Base-by-base conservation (phyloP, 2,888 invertebrate genomes). In the Archips xylosteana region DNA sequence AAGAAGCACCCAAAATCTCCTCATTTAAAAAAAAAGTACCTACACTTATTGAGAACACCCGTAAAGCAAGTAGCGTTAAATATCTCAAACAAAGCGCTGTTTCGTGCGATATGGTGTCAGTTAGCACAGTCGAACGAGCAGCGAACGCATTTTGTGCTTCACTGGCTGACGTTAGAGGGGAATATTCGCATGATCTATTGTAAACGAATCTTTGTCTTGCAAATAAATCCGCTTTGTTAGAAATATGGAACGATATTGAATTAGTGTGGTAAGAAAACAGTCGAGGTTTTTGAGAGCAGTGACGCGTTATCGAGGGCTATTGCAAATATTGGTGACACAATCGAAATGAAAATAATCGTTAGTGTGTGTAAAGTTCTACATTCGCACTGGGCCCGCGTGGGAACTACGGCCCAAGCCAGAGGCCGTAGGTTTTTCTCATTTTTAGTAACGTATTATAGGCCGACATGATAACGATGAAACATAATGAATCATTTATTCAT, bases 101-200 rank as follows among this genome's bases (percentile, higher is more conserved):
- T 68, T 59, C 47, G n/a, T 73, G 34, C 63, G 73, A 49, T 73
- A 68, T 68, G 73, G 10, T 47, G 63, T 60, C 73, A 69, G 68
- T 74, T 59, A 74, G 69, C 69, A 74, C 74, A 74, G 74, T 74
- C 64, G 69, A 74, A 65, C 65, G 74, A 74, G 69, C 74, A 74
- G 74, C 36, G 60, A 74, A 74, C 74, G 74, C 74, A 74, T 74
- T 74, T 74, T 74, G 74, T 74, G 74, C 74, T 74, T 60, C 69
- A 60, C 69, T 74, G 74, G 64, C 36, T 64, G 51, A 60, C 60
- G 64, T 32, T 69, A 51, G 74, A 68, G 68, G 73, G 69, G 60
- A 65, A 65, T 42, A 49, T 60, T 69, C 69, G 64, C 65, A 70
- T 70, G 69, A 74, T 74, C 74, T 74, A 70, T 74, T 74, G 74